Evolutionary conservation across 2,888 invertebrate genomes (phyloP).

Genomic region (Theretra japonica): DNA sequence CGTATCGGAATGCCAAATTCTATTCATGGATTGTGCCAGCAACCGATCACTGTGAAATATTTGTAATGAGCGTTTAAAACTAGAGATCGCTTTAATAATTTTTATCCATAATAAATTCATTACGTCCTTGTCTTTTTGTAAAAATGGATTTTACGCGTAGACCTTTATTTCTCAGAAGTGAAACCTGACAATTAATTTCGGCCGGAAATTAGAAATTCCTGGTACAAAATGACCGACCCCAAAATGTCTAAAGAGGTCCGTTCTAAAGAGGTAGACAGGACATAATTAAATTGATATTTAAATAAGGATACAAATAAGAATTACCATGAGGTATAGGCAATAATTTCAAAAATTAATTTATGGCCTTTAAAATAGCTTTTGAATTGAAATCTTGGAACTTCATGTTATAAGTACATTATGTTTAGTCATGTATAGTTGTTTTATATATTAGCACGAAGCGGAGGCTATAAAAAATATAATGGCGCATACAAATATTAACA

Average conservation of each 20-base stretch:
- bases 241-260: not conserved
- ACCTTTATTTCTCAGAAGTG: slow-evolving; percentile 38
- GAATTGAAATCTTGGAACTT: too few relatives aligned
- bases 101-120: not conserved
- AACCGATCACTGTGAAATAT: too few relatives aligned
- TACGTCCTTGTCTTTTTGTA: not conserved
- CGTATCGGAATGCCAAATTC: too few relatives aligned
- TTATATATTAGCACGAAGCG: too few relatives aligned
- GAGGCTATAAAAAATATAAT: too few relatives aligned
- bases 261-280: not conserved
- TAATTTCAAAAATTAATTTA: not conserved
- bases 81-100: too few relatives aligned
- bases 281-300: not conserved
- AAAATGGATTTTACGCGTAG: not conserved
- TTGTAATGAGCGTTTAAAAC: too few relatives aligned
- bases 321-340: not conserved
- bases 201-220: slow-evolving; percentile 77
- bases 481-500: too few relatives aligned
- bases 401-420: too few relatives aligned
- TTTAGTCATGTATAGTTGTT: too few relatives aligned
- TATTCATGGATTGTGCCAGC: too few relatives aligned
- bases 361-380: too few relatives aligned
- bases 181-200: slow-evolving; percentile 51
- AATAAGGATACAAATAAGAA: not conserved
- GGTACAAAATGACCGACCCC: slow-evolving; percentile 29